Conservation (phyloP, 37 sponge, comb jelly and placozoan genomes). For the Bolinopsis microptera region DNA sequence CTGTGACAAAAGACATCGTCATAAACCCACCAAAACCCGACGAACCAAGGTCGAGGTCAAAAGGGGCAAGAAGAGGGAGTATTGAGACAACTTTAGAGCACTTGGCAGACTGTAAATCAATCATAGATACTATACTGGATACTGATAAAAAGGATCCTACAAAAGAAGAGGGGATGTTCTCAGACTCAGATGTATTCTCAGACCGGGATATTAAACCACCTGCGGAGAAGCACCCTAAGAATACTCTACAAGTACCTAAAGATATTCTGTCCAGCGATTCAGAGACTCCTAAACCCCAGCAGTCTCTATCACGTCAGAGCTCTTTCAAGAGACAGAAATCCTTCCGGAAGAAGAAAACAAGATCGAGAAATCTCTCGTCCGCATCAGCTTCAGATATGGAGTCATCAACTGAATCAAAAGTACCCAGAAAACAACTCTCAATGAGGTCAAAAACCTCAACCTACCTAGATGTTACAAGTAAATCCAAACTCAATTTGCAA, state of each 20-base stretch:
- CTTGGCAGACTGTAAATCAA: constrained; percentile 49
- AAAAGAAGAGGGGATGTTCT: neutral
- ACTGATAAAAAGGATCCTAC: neutral
- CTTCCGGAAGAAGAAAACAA: constrained; percentile 62
- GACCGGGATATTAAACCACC: neutral
- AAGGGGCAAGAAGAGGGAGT: neutral
- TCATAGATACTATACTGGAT: constrained; percentile 34
- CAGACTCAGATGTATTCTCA: neutral
- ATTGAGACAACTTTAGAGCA: neutral
- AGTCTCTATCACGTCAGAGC: neutral
- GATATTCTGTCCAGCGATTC: constrained; percentile 35
- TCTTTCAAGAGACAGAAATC: constrained; percentile 60
- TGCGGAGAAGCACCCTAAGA: neutral
- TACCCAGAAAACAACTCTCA: neutral
- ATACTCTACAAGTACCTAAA: neutral
- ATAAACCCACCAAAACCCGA: neutral
- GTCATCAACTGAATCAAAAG: neutral
- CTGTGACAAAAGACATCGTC: neutral
- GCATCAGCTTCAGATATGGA: neutral
- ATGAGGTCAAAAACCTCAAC: neutral
- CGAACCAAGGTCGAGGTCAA: neutral
- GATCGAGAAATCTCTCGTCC: neutral
- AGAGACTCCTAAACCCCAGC: constrained; percentile 43
- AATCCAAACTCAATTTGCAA: neutral
- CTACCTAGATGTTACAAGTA: neutral